Evolutionary conservation across 1,140 invertebrate species (phyloP).

Genomic region (Acromyrmex charruanus): DNA sequence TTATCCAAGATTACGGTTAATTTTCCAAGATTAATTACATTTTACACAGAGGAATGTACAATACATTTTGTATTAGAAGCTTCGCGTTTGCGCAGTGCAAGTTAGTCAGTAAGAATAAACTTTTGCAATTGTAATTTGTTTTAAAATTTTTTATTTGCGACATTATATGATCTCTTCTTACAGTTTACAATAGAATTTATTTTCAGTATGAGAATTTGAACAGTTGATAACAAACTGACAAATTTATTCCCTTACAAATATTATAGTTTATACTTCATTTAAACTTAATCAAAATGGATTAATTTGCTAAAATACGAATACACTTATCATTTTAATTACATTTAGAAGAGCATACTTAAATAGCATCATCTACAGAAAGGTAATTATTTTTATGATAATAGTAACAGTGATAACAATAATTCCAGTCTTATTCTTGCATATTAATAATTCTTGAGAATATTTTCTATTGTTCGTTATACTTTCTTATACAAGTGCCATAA

Average conservation of each 20-base stretch:
- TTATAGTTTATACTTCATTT: slow-evolving; percentile 15
- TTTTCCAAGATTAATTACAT: neutral
- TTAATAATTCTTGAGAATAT: slow-evolving; percentile 29
- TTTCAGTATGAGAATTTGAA: slow-evolving; percentile 36
- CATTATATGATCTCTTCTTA: slow-evolving; percentile 35
- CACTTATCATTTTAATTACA: neutral
- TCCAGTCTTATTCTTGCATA: slow-evolving; percentile 46
- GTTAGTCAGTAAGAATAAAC: neutral
- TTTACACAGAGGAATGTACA: neutral
- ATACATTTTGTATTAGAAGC: slow-evolving; percentile 28
- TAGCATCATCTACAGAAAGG: slow-evolving; percentile 34
- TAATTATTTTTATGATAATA: slow-evolving; percentile 45
- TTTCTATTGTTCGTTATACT: slow-evolving; percentile 25
- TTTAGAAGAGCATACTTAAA: slow-evolving; percentile 16
- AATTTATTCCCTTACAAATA: slow-evolving; percentile 36
- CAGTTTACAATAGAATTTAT: slow-evolving; percentile 53
- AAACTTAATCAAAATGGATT: slow-evolving; percentile 29
- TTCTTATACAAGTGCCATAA: slow-evolving; percentile 14
- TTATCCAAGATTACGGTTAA: neutral
- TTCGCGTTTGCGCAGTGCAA: neutral
- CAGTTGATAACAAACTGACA: slow-evolving; percentile 52
- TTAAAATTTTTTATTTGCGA: slow-evolving; percentile 45
- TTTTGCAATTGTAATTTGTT: slow-evolving; percentile 19
- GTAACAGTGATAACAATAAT: slow-evolving; percentile 54
- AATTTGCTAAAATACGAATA: slow-evolving; percentile 20